Conservation (phyloP, 2,797 vertebrate species). For the Pipistrellus pygmaeus region DNA sequence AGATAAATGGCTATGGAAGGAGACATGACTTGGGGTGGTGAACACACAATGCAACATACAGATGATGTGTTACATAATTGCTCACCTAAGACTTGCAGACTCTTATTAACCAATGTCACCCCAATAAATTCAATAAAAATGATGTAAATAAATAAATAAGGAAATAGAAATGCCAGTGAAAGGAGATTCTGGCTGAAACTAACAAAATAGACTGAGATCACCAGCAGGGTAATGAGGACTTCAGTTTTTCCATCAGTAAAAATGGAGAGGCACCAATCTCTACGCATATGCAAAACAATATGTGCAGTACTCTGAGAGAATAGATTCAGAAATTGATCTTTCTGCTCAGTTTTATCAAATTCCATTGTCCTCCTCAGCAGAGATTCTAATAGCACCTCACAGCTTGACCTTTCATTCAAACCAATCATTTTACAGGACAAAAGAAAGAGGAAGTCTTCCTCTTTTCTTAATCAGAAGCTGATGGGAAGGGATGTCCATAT, state of each 20-base stretch:
- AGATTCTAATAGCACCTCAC: background rate
- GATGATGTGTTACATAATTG: background rate
- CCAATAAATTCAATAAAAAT: background rate
- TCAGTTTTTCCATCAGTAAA: background rate
- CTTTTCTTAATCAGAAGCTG: background rate
- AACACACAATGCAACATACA: background rate
- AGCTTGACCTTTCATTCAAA: background rate
- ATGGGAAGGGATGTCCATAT: conserved; percentile 51
- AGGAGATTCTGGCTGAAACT: background rate
- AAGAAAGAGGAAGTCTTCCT: background rate
- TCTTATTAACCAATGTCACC: background rate
- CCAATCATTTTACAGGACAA: background rate
- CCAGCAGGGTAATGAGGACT: background rate
- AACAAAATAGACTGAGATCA: background rate
- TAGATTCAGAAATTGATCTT: conserved; percentile 16
- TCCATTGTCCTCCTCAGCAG: background rate
- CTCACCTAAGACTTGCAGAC: background rate
- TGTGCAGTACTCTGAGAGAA: background rate
- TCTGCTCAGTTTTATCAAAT: background rate
- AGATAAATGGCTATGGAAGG: background rate
- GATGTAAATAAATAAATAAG: background rate
- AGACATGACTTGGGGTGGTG: background rate
- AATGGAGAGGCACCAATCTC: background rate
- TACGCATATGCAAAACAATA: background rate
- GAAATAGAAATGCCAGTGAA: background rate